Evolutionary conservation across 2,113 vertebrate genomes (phyloP).

Genomic region (Calypte anna): DNA sequence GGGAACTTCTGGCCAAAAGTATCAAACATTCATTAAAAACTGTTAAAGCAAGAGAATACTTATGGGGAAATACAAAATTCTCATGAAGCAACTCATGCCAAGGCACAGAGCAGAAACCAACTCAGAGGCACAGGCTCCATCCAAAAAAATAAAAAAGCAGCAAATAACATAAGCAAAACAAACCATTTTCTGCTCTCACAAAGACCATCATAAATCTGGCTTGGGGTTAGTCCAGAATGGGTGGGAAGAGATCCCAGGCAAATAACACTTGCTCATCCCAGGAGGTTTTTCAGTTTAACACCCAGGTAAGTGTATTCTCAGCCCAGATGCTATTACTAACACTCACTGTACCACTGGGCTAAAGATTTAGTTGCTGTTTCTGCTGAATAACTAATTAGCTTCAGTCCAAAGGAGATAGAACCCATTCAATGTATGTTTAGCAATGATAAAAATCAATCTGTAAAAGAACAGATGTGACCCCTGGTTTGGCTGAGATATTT

Average conservation of each 20-base stretch:
- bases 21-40: neutral
- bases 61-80: neutral
- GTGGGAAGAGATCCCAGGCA: neutral
- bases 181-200: neutral
- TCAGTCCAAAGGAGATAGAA: conserved; percentile 17
- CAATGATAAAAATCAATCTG: conserved; percentile 30
- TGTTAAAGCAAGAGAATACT: neutral
- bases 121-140: neutral
- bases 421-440: conserved; percentile 13
- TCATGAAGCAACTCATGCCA: neutral
- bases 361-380: neutral
- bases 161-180: neutral
- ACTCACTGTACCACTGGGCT: neutral
- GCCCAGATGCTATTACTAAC: neutral
- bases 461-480: neutral
- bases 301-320: neutral
- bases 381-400: conserved; percentile 47
- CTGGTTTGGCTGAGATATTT: conserved; percentile 18
- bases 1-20: neutral
- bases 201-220: neutral
- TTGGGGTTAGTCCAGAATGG: neutral
- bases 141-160: neutral
- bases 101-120: neutral
- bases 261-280: neutral
- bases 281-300: neutral